Conservation (phyloP, 2,113 vertebrate species). For the Rhinogobius similis region DNA sequence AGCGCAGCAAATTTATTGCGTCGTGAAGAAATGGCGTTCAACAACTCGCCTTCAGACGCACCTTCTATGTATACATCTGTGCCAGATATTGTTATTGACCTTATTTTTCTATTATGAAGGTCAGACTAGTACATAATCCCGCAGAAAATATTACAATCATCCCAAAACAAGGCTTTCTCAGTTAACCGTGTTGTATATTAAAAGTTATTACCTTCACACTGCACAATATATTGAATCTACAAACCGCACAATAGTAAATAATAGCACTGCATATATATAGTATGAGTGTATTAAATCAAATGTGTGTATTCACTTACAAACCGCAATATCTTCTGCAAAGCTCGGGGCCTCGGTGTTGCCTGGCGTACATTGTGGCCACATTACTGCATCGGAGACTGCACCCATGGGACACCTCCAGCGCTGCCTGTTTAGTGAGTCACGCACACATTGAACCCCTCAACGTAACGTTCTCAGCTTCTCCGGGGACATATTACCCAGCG, state of each 20-base stretch:
- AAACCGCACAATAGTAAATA: constrained; percentile 25
- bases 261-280: constrained; percentile 24
- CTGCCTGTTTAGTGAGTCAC: constrained; percentile 26
- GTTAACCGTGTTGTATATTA: no score
- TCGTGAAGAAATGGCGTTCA: no score
- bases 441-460: constrained; percentile 39
- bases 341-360: background rate
- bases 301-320: constrained; percentile 11
- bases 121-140: no score
- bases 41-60: no score
- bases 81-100: no score
- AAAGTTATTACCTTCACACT: no score
- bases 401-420: constrained; percentile 31
- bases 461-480: constrained; percentile 35
- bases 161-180: no score
- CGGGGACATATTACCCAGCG: constrained; percentile 32
- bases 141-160: background rate
- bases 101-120: no score
- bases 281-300: constrained; percentile 9
- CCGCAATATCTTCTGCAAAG: background rate
- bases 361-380: background rate
- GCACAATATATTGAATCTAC: constrained; percentile 7
- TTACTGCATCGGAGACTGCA: constrained; percentile 33
- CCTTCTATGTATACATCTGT: no score
- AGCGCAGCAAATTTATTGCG: no score